Evolutionary conservation across 1,140 invertebrate species (phyloP).

Genomic region (Neomicropteryx cornuta): DNA sequence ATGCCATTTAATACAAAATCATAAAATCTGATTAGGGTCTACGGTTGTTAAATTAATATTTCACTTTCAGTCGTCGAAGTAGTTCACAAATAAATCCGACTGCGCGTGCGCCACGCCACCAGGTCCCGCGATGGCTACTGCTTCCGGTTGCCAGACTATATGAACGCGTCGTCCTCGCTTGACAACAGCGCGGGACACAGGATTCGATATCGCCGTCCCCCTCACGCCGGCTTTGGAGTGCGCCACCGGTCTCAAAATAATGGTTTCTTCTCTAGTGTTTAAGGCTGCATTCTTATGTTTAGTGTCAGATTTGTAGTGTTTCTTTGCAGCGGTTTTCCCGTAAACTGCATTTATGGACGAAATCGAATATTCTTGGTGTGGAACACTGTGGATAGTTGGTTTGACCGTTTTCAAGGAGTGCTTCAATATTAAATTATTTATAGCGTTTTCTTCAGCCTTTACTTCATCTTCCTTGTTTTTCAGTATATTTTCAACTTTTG

Average conservation of each 20-base stretch:
- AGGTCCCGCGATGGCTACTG: slow-evolving; percentile 56
- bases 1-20: too few relatives aligned
- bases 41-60: slow-evolving; percentile 6
- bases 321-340: too few relatives aligned
- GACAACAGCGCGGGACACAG: slow-evolving; percentile 46
- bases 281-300: background rate
- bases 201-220: slow-evolving; percentile 55
- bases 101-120: slow-evolving; percentile 58
- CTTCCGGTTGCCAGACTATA: slow-evolving; percentile 49
- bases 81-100: slow-evolving; percentile 41
- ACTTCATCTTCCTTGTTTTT: too few relatives aligned
- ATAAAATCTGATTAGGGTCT: too few relatives aligned
- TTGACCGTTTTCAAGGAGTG: too few relatives aligned
- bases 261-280: background rate
- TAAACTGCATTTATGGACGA: too few relatives aligned
- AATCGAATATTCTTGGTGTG: too few relatives aligned
- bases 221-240: slow-evolving; percentile 47
- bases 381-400: too few relatives aligned
- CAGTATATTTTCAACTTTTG: too few relatives aligned
- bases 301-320: too few relatives aligned
- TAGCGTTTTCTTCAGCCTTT: too few relatives aligned
- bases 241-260: slow-evolving; percentile 44
- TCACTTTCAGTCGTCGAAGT: slow-evolving; percentile 10
- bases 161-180: slow-evolving; percentile 38
- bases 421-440: too few relatives aligned